Conservation (phyloP, 2,113 vertebrate genomes). For the Pogonocichla stellata region DNA sequence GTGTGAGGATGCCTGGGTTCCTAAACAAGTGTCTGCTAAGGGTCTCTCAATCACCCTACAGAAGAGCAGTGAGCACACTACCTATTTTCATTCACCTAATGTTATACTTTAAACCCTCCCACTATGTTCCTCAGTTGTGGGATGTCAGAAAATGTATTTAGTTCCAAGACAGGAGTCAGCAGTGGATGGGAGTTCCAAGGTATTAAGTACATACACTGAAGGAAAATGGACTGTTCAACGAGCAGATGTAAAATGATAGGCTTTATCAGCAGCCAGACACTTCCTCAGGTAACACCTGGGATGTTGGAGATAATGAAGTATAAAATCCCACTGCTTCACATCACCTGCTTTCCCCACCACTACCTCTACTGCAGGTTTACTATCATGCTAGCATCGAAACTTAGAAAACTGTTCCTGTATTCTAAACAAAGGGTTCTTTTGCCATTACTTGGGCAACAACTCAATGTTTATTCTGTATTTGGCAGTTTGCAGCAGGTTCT, state of each 20-base stretch:
- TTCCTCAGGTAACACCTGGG: neutral
- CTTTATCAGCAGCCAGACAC: neutral
- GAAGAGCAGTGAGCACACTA: neutral
- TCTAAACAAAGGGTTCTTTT: neutral
- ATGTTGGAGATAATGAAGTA: neutral
- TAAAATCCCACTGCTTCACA: neutral
- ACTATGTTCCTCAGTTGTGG: neutral
- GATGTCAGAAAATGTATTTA: neutral
- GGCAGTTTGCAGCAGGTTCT: neutral
- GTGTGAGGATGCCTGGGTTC: neutral
- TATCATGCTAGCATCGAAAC: neutral
- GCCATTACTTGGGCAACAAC: neutral
- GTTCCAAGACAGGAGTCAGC: neutral
- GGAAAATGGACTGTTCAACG: neutral
- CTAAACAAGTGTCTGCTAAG: neutral
- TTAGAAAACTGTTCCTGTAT: neutral
- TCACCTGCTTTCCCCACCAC: neutral
- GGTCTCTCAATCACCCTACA: neutral
- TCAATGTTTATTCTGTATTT: neutral
- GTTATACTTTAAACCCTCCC: neutral
- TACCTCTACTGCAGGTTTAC: neutral
- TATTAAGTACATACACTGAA: neutral
- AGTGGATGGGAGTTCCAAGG: neutral
- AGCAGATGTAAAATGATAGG: neutral
- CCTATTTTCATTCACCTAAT: neutral